Base-by-base conservation (phyloP, 1,140 invertebrate species). In the Heliconius eleuchia region DNA sequence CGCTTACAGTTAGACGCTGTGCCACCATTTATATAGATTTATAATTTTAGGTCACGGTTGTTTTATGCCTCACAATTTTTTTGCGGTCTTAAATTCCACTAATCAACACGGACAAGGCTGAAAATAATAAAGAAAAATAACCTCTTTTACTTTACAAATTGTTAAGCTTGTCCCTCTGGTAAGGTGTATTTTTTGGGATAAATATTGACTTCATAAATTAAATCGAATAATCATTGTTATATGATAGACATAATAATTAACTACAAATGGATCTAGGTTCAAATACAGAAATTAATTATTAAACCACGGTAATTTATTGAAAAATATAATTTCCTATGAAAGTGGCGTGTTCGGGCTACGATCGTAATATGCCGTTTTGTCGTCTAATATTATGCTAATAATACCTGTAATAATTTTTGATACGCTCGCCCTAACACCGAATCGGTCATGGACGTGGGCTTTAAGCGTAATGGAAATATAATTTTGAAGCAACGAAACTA, bases 371-470 rank as follows among this genome's bases (percentile, higher is more conserved):
- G 87, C 79, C 85, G 87, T 90, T 90, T 92, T 91, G 88, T 91
- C 85, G 86, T 88, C 82, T 83, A 84, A 85, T 86, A 87, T 89
- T 92, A 92, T 89, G 90, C 82, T 92, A 91, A 92, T 90, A 82
- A 83, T 83, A 77, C 79, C 83, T 71, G 74, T 83, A 88, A 88
- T 89, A 86, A 88, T 89, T 89, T 66, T 86, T 85, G 89, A 89
- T 92, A 91, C 88, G 89, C 78, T 91, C 84, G 79, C 84, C 86
- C 87, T 84, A 84, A 80, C 79, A 81, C 78, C 79, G 76, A 42
- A 80, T 42, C 82, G 57, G 82, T 78, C 81, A 77, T 80, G 79
- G 82, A 79, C 82, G 82, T 82, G 86, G 82, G n/a, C 77, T 74
- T 77, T 79, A 46, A 77, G 72, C 70, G 60, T 79, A 79, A 77